Percentiles rank a stretch among this genome's conserved stretches.
These are phyloP conservation scores for Choreutis nemorana DNA, from an alignment of 2,888 invertebrate species.

Conservation along the genomic window DNA sequence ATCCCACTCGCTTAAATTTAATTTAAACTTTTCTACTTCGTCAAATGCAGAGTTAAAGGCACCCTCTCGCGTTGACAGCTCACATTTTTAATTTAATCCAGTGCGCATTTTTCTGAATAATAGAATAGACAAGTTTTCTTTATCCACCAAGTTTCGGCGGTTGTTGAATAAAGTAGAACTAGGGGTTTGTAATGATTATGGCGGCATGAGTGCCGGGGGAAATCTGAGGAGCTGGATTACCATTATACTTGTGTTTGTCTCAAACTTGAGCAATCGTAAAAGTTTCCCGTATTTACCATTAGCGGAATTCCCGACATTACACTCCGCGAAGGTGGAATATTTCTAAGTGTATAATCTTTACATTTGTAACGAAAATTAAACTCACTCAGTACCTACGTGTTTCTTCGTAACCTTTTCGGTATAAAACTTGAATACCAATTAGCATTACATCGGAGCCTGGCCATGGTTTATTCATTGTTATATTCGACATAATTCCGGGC, in stretches of 20 bases:
- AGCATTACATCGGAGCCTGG: no score
- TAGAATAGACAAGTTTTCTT: slow-evolving; percentile 20
- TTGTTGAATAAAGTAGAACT: slow-evolving; percentile 19
- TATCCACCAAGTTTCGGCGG: slow-evolving; percentile 15
- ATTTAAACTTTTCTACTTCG: slow-evolving; percentile 48
- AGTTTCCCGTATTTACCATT: no score
- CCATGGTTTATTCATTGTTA: no score
- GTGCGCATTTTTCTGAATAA: slow-evolving; percentile 31
- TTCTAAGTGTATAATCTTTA: no score
- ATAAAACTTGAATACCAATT: no score
- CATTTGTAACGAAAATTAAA: no score
- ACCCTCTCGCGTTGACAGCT: slow-evolving; percentile 24
- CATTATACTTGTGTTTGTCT: slow-evolving; percentile 16
- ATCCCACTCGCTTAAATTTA: slow-evolving; percentile 33
- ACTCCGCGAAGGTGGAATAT: no score
- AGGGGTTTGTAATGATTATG: slow-evolving; percentile 34
- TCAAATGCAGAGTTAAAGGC: slow-evolving; percentile 28
- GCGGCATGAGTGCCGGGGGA: slow-evolving; percentile 33
- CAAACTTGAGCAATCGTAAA: slow-evolving; percentile 19
- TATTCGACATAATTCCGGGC: no score
- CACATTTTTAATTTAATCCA: slow-evolving; percentile 33
- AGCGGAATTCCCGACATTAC: no score
- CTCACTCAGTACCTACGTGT: no score
- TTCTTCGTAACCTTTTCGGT: no score
- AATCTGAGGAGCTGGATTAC: slow-evolving; percentile 23